Base-by-base conservation (phyloP, 2,113 vertebrate species). In the Rhabdomys dilectus region DNA sequence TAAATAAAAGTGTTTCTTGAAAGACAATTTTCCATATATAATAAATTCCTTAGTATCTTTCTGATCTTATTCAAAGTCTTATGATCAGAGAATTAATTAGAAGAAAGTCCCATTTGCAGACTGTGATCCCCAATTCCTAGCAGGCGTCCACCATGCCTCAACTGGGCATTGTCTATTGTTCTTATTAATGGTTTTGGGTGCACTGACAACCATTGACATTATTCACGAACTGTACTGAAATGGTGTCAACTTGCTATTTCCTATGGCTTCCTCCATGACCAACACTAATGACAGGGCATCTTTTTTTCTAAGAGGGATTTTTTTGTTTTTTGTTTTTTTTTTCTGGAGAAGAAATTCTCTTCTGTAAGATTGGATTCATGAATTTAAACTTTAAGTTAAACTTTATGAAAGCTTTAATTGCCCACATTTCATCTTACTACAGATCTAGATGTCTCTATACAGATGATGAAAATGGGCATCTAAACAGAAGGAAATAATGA, bases 241-340 rank as follows among this genome's bases (percentile, higher is more conserved):
- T 70, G 16, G 31, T 77, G 31, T 22, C 48, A 11, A 95, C n/a
- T 64, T 62, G 2, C 62, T 21, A 3, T 93, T 95, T 77, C 70
- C 42, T 58, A 53, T 56, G 36, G 48, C 34, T 68, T 53, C 5
- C 48, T 92, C 31, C 66, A 62, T 76, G 29, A 12, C 39, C 84
- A 68, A 5, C 34, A 80, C 34, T 12, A 6, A 31, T 15, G 36
- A 48, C 4, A 66, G 73, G 77, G 58, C 17, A 62, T 17, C 2
- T 60, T 31, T 81, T 87, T 94, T 66, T 73, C 15, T 64, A 86
- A 87, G 29, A 31, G 16, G 2, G 72, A 10, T 77, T 3, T 6
- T 70, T 93, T 86, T n/a, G n/a, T n/a, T 96, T 72, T 72, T 91
- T 51, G 45, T 6, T 70, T 93, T 86, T 96, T 72, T 72, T 91